A percentile compares a stretch with the other conserved stretches of the same genome.
Evolutionary conservation across 2,113 vertebrate genomes (phyloP).

Genomic region (Chaetura pelagica): DNA sequence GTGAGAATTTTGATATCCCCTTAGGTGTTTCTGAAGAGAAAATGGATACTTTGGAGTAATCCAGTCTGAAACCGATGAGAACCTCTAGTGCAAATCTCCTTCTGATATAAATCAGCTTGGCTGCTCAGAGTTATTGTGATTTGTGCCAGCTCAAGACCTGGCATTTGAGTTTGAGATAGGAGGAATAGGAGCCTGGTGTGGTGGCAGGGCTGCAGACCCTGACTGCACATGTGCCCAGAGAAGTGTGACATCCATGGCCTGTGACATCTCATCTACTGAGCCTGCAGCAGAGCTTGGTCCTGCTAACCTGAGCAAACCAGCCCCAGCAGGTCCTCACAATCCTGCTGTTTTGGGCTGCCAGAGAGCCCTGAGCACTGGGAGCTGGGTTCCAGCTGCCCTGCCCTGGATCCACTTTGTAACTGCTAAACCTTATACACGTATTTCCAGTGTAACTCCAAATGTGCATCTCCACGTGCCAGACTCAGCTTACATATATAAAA

Average conservation of each 20-base stretch:
- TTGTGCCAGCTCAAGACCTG: background rate
- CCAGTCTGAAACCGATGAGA: background rate
- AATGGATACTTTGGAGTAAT: background rate
- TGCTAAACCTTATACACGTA: background rate
- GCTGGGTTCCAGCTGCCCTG: background rate
- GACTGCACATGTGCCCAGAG: background rate
- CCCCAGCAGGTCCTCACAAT: rapidly evolving
- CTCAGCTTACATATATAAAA: background rate
- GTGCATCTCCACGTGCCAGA: background rate
- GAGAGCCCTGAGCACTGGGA: rapidly evolving
- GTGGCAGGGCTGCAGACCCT: background rate
- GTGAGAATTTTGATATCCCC: background rate
- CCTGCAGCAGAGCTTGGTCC: background rate
- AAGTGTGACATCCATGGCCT: background rate
- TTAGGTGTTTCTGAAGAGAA: background rate
- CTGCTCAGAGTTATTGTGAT: rapidly evolving
- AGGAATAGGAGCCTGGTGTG: background rate
- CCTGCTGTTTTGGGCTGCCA: rapidly evolving
- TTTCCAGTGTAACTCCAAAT: background rate
- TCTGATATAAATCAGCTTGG: background rate
- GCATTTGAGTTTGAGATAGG: background rate
- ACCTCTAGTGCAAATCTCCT: background rate
- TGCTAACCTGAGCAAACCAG: background rate
- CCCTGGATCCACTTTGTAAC: background rate
- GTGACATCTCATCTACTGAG: background rate